Evolutionary conservation across 2,888 invertebrate genomes (phyloP).

Genomic region (Chymomyza fuscimana): DNA sequence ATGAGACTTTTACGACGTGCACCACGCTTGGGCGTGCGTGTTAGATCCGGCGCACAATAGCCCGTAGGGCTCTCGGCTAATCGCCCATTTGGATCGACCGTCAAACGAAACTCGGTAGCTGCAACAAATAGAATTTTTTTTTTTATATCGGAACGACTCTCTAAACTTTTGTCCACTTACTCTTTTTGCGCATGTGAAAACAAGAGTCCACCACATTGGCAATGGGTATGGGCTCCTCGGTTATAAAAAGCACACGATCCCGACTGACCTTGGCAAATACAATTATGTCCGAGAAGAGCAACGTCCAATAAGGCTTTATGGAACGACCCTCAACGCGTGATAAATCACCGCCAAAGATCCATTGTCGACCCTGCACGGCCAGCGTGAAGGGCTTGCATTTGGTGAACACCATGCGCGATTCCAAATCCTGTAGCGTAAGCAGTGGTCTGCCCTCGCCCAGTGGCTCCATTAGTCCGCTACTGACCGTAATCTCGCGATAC

Average conservation of each 20-base stretch:
- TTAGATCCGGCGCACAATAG: slow-evolving; percentile 85
- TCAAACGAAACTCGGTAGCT: slow-evolving; percentile 92
- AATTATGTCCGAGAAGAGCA: slow-evolving; percentile 90
- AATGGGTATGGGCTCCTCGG: slow-evolving; percentile 91
- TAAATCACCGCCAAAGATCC: slow-evolving; percentile 93
- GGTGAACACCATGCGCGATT: slow-evolving; percentile 93
- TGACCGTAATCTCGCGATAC: slow-evolving; percentile 91
- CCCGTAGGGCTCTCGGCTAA: slow-evolving; percentile 87
- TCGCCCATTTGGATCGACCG: slow-evolving; percentile 84
- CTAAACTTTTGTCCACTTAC: slow-evolving; percentile 77
- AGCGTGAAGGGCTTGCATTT: slow-evolving; percentile 94
- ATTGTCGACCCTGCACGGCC: slow-evolving; percentile 90
- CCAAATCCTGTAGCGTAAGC: slow-evolving; percentile 90
- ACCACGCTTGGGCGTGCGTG: slow-evolving; percentile 83
- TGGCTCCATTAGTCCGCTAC: slow-evolving; percentile 91
- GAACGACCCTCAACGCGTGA: slow-evolving; percentile 91
- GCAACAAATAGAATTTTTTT: slow-evolving; percentile 43
- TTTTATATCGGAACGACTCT: not conserved
- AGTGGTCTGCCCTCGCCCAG: slow-evolving; percentile 90
- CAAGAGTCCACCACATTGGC: slow-evolving; percentile 89
- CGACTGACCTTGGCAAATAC: slow-evolving; percentile 92
- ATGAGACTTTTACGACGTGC: slow-evolving; percentile 86
- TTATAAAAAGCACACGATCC: slow-evolving; percentile 91
- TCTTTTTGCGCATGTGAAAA: slow-evolving; percentile 92
- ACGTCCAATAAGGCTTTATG: slow-evolving; percentile 91